Evolutionary conservation across 2,113 vertebrate genomes (phyloP), one percentile per base, ranked within the genome.

Genomic region (Podocnemis expansa): DNA sequence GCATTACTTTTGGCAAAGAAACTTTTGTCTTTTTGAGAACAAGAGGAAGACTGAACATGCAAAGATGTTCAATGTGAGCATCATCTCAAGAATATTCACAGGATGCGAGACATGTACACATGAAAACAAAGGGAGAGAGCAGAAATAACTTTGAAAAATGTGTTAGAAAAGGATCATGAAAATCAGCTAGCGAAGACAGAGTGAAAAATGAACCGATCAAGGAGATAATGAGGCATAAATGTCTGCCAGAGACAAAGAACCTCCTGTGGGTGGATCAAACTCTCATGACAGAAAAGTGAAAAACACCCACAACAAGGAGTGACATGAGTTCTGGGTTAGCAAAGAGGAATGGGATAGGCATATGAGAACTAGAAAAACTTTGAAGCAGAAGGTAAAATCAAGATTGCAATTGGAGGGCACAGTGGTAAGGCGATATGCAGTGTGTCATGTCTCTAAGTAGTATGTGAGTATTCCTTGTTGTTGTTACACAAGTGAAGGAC

Each of bases 151-250:
- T 84, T 67, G 54, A 93, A 80, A 88, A 87, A 95, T 91, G 93
- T 6, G 5, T 91, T 96, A 98, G 81, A 84, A 89, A 96, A 94
- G 45, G 80, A 96, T 87, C 73, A 11, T 86, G 43, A 86, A 75
- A 47, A 93, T 94, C 86, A 89, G 90, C 82, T 58, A 86, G 49
- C 91, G 91, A 97, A 95, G 88, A 81, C 55, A 29, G 85, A 91
- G 73, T 92, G 85, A 96, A 96, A 97, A 97, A 92, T 85, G 91
- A 82, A 93, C 17, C 63, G 17, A 24, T 94, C 87, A 83, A 90
- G 82, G 78, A 97, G 95, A 97, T 95, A 96, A 97, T 94, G 90
- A 97, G 81, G 93, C 93, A 97, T 92, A 96, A 88, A 97, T 38
- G 84, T 84, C 82, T 89, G 89, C 93, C 87, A 91, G 73, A 87